phyloP scores from a whole-genome alignment of 2,797 vertebrate genomes.

The Pipistrellus nathusii region DNA sequence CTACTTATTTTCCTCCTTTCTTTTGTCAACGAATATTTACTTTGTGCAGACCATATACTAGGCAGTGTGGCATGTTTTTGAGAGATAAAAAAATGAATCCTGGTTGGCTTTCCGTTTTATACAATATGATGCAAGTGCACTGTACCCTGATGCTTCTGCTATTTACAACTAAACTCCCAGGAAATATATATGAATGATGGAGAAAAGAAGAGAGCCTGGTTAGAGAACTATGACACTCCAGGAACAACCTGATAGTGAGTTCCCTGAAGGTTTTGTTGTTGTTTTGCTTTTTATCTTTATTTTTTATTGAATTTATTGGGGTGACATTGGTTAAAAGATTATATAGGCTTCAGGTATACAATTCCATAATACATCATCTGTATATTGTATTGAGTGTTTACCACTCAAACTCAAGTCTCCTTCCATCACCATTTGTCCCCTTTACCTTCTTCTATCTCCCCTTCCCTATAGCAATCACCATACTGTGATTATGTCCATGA shows the following conservation, averaged over 20 bases:
- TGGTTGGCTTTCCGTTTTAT: background rate
- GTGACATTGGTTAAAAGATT: background rate
- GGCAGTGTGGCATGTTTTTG: background rate
- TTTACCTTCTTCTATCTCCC: background rate
- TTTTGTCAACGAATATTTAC: slow-evolving; percentile 48
- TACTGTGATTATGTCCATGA: background rate
- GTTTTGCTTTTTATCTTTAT: background rate
- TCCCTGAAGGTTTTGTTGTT: background rate
- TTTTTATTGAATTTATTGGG: background rate
- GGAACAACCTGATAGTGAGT: background rate
- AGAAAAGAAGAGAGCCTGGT: background rate
- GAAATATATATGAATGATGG: background rate
- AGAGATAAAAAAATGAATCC: slow-evolving; percentile 40
- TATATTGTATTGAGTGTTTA: background rate
- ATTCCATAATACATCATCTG: background rate
- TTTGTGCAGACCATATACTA: background rate
- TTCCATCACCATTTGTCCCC: background rate
- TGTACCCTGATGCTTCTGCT: background rate
- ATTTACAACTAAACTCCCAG: slow-evolving; percentile 34
- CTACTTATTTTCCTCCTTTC: slow-evolving; percentile 11
- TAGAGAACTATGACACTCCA: background rate
- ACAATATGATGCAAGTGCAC: background rate
- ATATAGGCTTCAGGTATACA: background rate
- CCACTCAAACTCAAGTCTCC: background rate
- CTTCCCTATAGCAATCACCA: background rate